Conservation (phyloP, 2,797 vertebrate genomes). For the Aselliscus stoliczkanus region DNA sequence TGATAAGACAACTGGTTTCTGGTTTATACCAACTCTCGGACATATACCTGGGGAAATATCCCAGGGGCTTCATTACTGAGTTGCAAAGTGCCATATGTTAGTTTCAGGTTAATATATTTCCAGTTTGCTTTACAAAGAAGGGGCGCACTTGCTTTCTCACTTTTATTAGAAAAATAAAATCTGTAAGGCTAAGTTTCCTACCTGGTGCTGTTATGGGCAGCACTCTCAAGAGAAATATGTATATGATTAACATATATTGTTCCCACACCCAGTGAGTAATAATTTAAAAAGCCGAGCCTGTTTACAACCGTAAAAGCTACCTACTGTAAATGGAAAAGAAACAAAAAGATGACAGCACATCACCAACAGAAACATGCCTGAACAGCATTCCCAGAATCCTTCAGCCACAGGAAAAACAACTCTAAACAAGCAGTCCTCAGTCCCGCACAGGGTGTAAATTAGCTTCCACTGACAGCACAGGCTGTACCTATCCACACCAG, state of each 20-base stretch:
- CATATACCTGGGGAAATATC: neutral
- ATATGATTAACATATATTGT: neutral
- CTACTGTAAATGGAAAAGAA: neutral
- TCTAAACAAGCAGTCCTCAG: neutral
- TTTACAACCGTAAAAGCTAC: neutral
- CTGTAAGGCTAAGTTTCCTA: neutral
- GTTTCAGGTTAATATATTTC: neutral
- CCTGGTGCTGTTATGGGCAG: rapidly evolving
- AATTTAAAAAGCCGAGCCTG: neutral
- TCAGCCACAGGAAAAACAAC: constrained; percentile 31
- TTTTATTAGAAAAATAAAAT: neutral
- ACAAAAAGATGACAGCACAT: neutral
- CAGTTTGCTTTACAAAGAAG: neutral
- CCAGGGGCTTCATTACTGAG: neutral
- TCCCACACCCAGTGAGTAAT: neutral
- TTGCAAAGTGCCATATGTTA: neutral
- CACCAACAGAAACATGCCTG: neutral
- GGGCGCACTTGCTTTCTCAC: neutral
- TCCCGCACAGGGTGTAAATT: neutral
- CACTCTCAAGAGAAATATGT: neutral
- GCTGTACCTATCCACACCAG: neutral
- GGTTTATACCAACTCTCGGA: neutral
- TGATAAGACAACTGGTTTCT: neutral
- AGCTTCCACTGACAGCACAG: neutral
- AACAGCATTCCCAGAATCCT: constrained; percentile 28